Conservation (phyloP, 2,113 vertebrate genomes). For the Parus major region DNA sequence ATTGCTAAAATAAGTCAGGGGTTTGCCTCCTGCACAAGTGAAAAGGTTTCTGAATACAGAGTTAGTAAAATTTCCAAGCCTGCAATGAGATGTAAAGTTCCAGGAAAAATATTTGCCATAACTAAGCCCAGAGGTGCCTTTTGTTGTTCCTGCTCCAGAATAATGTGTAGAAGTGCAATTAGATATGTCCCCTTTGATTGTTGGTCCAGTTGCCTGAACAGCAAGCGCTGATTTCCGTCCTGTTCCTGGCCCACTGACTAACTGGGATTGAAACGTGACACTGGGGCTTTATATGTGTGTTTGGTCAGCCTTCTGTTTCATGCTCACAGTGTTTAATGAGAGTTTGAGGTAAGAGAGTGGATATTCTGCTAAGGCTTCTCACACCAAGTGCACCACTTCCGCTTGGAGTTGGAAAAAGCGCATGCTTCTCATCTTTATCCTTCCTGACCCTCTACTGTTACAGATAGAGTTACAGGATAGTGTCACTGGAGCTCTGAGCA, state of each 20-base stretch:
- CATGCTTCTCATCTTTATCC: not conserved
- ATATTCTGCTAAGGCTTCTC: not conserved
- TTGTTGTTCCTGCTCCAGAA: not conserved
- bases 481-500: not conserved
- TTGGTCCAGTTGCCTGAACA: slow-evolving; percentile 5
- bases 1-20: not conserved
- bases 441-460: not conserved
- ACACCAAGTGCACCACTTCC: not conserved
- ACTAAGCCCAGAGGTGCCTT: not conserved
- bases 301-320: not conserved
- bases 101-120: not conserved
- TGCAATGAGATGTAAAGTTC: not conserved
- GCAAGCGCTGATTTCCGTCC: not conserved
- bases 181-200: slow-evolving; percentile 15
- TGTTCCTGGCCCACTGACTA: not conserved
- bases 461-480: not conserved
- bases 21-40: not conserved
- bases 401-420: not conserved
- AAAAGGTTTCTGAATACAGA: not conserved
- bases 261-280: slow-evolving; percentile 12
- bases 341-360: not conserved
- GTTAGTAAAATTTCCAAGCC: not conserved
- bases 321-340: not conserved
- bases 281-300: not conserved
- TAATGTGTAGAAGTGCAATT: not conserved